phyloP scores from a whole-genome alignment of 2,888 invertebrate species.

The Lamproptera curius region DNA sequence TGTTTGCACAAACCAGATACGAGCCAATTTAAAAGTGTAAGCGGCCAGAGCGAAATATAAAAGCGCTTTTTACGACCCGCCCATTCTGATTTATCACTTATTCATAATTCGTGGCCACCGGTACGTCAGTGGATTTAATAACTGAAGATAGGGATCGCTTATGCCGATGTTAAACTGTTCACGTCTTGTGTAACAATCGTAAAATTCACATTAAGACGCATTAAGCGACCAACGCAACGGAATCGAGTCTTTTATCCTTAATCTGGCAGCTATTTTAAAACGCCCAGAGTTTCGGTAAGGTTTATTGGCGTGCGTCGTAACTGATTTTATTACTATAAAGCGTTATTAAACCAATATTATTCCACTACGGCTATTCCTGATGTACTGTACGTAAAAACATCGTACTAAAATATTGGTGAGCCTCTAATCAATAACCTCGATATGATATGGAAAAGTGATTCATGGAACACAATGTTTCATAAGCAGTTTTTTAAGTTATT shows the following conservation, averaged over 20 bases:
- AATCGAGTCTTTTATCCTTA: conserved; percentile 65
- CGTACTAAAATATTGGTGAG: conserved; percentile 35
- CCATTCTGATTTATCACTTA: conserved; percentile 73
- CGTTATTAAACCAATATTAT: conserved; percentile 68
- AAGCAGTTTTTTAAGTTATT: too few species aligned
- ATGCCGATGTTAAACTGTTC: conserved; percentile 69
- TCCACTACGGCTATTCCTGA: conserved; percentile 60
- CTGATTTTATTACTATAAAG: conserved; percentile 69
- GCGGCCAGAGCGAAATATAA: conserved; percentile 74
- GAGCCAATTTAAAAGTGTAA: conserved; percentile 65
- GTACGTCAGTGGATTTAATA: conserved; percentile 75
- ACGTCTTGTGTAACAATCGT: conserved; percentile 75
- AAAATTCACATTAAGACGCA: conserved; percentile 77
- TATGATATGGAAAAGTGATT: too few species aligned
- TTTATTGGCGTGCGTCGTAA: conserved; percentile 71
- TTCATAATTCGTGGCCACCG: conserved; percentile 76
- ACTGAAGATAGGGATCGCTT: conserved; percentile 72
- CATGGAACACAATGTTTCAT: too few species aligned
- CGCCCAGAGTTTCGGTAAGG: conserved; percentile 56
- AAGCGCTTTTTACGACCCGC: conserved; percentile 70
- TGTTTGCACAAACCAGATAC: conserved; percentile 60
- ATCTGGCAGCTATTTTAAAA: conserved; percentile 74
- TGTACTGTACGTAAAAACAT: conserved; percentile 52
- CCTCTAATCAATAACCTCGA: conserved; percentile 48
- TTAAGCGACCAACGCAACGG: conserved; percentile 61